Base-by-base conservation (phyloP, 2,888 invertebrate species). In the Dryococelus australis region DNA sequence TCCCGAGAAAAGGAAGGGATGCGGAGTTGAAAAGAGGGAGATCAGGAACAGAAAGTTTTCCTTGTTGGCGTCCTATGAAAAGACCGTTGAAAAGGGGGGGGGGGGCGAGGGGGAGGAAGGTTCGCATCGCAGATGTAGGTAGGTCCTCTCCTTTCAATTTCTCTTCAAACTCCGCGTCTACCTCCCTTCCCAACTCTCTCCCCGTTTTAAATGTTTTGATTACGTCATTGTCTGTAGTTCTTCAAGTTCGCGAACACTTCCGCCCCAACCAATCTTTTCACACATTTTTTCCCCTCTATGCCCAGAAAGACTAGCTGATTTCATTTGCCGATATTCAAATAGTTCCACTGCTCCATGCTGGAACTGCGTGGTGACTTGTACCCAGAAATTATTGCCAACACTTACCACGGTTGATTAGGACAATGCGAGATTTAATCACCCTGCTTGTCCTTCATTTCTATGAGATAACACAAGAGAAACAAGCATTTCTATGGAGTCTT, bases 1-100 rank as follows among this genome's bases (percentile, higher is more conserved):
- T 90, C 89, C 88, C 88, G 90, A 89, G 89, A 89, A 89, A 90
- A 90, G 91, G 92, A n/a, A 92, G 92, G 92, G 93, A 93, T 93
- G 94, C 95, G 80, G 79, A 86, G 86, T 84, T 65, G 65, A 65
- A 65, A 81, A 43, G 85, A 47, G 85, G 35, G 78, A 80, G 51
- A 81, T 65, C 65, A 65, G 65, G 65, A 65, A 65, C 65, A 65
- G 65, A 65, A 65, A 65, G 65, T 65, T 65, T 65, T 16, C 24
- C 65, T 20, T 13, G 65, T 65, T 65, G 65, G 65, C 16, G 24
- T 65, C 65, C 65, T 65, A 16, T 65, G 65, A 65, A 65, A 65
- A 65, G 65, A 20, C 65, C 9, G 9, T 6, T 8, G 81, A 27
- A 26, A 16, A 81, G 81, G 35, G n/a, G n/a, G n/a, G n/a, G n/a